Evolutionary conservation across 2,888 invertebrate species (phyloP).

Genomic region (Argyresthia albistria): DNA sequence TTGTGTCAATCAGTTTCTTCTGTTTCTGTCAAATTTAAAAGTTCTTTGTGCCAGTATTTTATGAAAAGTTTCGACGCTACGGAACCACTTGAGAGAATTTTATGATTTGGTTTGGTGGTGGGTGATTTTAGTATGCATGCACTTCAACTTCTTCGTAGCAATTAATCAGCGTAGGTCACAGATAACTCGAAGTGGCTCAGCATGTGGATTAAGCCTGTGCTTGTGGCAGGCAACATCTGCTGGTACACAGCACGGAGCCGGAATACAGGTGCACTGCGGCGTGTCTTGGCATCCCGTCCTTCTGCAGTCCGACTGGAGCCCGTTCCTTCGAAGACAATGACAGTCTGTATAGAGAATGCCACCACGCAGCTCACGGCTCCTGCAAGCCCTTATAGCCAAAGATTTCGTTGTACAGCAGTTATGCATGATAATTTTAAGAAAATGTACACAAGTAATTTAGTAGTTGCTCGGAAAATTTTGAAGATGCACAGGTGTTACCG

Average conservation of each 20-base stretch:
- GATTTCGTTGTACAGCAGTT: too few relatives aligned
- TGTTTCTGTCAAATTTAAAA: neutral
- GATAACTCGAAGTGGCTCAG: slow-evolving; percentile 37
- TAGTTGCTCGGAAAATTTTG: too few relatives aligned
- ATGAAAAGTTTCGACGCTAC: neutral
- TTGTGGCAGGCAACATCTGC: slow-evolving; percentile 40
- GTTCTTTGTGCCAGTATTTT: slow-evolving; percentile 11
- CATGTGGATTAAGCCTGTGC: slow-evolving; percentile 46
- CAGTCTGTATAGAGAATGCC: slow-evolving; percentile 66
- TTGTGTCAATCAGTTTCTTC: slow-evolving; percentile 12
- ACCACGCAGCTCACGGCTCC: slow-evolving; percentile 64
- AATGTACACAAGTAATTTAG: too few relatives aligned
- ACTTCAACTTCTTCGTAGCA: too few relatives aligned
- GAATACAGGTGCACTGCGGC: slow-evolving; percentile 34
- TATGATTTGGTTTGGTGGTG: too few relatives aligned
- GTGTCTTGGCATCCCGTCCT: slow-evolving; percentile 60
- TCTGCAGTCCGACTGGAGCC: slow-evolving; percentile 69
- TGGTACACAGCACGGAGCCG: slow-evolving; percentile 45
- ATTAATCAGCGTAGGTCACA: slow-evolving; percentile 24
- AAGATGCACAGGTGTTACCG: too few relatives aligned
- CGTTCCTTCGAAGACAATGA: slow-evolving; percentile 68
- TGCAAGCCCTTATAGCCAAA: slow-evolving; percentile 10
- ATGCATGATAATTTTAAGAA: too few relatives aligned
- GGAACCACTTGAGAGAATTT: too few relatives aligned
- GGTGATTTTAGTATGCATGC: too few relatives aligned